Evolutionary conservation across 2,888 invertebrate species (phyloP).

Genomic region (Drosophila greeni): DNA sequence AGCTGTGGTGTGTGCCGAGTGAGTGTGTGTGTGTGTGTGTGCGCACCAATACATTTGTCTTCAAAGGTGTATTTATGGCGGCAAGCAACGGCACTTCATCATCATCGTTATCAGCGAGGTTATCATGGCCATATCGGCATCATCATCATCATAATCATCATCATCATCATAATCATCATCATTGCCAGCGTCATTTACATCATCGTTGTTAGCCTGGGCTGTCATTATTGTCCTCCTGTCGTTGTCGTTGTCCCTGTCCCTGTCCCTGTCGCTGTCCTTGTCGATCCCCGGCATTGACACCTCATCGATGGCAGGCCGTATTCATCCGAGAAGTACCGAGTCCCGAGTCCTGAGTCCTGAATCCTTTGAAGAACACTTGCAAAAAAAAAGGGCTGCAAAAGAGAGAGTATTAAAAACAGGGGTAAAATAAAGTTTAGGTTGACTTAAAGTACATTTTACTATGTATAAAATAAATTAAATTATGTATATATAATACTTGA

Average conservation of each 20-base stretch:
- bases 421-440: not conserved
- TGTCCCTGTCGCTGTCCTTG: conserved; percentile 6
- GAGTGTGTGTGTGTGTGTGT: not conserved
- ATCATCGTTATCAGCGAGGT: conserved; percentile 42
- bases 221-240: conserved; percentile 33
- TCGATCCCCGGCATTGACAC: conserved; percentile 46
- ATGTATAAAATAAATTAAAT: no score
- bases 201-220: conserved; percentile 38
- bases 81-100: conserved; percentile 27
- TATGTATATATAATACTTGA: not conserved
- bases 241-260: not conserved
- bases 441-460: not conserved
- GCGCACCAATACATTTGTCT: conserved; percentile 47
- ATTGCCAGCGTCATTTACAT: conserved; percentile 18
- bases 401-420: no score
- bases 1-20: conserved; percentile 9
- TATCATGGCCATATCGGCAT: conserved; percentile 31
- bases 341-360: conserved; percentile 2
- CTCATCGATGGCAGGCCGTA: conserved; percentile 38
- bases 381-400: not conserved
- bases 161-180: conserved; percentile 43
- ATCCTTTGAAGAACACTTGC: conserved; percentile 5
- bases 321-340: not conserved
- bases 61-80: conserved; percentile 59
- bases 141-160: conserved; percentile 27